Evolutionary conservation across 2,888 invertebrate species (phyloP), one percentile per base, ranked within the genome.

Genomic region (Tenthredo mesomela): DNA sequence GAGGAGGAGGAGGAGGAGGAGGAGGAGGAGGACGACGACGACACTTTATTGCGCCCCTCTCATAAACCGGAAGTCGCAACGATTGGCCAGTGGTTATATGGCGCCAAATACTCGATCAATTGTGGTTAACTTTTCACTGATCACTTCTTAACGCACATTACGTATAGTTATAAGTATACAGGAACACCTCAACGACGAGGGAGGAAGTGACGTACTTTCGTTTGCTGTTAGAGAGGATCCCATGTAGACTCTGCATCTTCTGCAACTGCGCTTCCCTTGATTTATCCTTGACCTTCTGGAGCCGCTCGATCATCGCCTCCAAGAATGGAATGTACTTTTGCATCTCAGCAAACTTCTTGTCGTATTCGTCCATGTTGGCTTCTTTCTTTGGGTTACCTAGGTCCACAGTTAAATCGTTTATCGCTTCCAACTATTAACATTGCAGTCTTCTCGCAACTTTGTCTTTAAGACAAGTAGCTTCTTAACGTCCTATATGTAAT

Each of bases 301-400:
- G 93, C 90, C 95, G 95, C 75, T 94, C 93, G 89, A 96, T 96
- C 94, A 97, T 96, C 88, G 94, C 95, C 90, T 96, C 95, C 92
- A 97, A 92, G 91, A 96, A 96, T n/a, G 97, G 96, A 89, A 96
- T 95, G 93, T 96, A 96, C 89, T 95, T 94, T 93, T 96, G 96
- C 94, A 96, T 95, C 90, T 95, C 95, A 88, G 94, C 94, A 91
- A 96, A 94, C 93, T 96, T 96, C 86, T 91, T 93, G 86, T 95
- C 94, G 93, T 96, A 96, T 80, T 94, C 94, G 86, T 94, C 93
- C 90, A 91, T 91, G 85, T 86, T 89, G 87, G 73, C 86, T 85
- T 85, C 84, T 70, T 29, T 58, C 43, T 78, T 78, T 21, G 58
- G 58, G 18, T 40, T 47, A 85, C 84, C 84, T 85, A 80, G 78